A percentile compares a stretch with the other conserved stretches of the same genome.
Evolutionary conservation across 2,888 invertebrate genomes (phyloP).

Genomic region (Ypsolopha sequella): DNA sequence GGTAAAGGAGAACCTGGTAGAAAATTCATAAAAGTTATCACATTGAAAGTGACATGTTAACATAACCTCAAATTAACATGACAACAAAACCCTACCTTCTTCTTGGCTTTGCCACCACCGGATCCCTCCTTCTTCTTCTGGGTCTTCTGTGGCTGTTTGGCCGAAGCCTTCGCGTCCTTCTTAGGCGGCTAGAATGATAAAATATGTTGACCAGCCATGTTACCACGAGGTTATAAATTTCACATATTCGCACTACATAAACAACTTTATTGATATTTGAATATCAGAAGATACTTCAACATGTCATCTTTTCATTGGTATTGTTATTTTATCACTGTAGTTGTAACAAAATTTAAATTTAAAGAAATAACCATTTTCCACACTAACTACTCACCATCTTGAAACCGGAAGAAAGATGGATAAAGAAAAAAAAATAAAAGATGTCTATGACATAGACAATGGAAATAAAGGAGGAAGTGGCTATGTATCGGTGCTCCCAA

Average conservation of each 20-base stretch:
- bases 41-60: conserved; percentile 11
- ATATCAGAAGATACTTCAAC: too few relatives aligned
- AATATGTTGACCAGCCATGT: conserved; percentile 26
- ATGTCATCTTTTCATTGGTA: neutral
- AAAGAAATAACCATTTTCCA: neutral
- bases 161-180: conserved; percentile 91
- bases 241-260: neutral
- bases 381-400: conserved; percentile 58
- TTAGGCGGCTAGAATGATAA: conserved; percentile 85
- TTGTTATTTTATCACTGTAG: neutral
- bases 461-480: too few relatives aligned
- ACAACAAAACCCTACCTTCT: conserved; percentile 78
- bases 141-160: conserved; percentile 93
- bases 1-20: too few relatives aligned
- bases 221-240: conserved; percentile 48
- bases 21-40: neutral
- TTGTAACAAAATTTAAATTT: neutral
- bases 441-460: too few relatives aligned
- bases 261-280: too few relatives aligned
- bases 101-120: conserved; percentile 94
- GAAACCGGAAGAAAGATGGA: conserved; percentile 60
- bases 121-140: conserved; percentile 97
- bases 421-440: conserved; percentile 15
- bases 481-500: too few relatives aligned
- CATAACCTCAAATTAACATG: conserved; percentile 44